Percentiles rank a stretch among this genome's conserved stretches.
Evolutionary conservation across 2,113 vertebrate genomes (phyloP).

Genomic region (Furnarius figulus): DNA sequence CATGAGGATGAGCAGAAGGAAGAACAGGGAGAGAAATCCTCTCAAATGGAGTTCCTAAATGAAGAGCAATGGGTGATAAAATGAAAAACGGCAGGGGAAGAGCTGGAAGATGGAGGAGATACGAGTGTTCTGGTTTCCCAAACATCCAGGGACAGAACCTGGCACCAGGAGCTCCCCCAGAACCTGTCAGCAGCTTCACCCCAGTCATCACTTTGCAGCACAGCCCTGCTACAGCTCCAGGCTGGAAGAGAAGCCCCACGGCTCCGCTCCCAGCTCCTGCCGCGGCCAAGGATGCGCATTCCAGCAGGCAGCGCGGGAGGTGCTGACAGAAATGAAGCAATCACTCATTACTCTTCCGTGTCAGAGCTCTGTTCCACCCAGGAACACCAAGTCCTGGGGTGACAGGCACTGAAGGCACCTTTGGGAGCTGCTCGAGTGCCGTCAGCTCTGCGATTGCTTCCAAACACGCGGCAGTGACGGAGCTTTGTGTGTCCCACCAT

Average conservation of each 20-base stretch:
- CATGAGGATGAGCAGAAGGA: not conserved
- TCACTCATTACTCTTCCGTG: not conserved
- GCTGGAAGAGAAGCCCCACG: not conserved
- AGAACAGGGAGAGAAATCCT: not conserved
- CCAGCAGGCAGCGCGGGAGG: not conserved
- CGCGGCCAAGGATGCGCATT: not conserved
- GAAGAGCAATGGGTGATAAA: not conserved
- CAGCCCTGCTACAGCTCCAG: not conserved
- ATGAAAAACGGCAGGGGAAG: not conserved
- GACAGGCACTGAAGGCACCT: not conserved
- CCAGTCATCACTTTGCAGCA: not conserved
- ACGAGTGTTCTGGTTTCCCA: not conserved
- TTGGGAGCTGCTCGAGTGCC: not conserved
- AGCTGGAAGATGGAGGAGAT: not conserved
- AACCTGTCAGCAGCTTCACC: conserved; percentile 16
- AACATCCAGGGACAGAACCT: not conserved
- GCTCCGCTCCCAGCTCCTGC: not conserved
- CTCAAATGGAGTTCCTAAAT: not conserved
- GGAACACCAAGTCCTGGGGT: not conserved
- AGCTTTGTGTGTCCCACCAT: rapidly evolving
- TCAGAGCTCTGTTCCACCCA: not conserved
- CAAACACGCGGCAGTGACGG: not conserved
- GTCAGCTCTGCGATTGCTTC: not conserved
- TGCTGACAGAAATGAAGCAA: not conserved
- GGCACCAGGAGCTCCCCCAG: not conserved